Base-by-base conservation (phyloP, 2,113 vertebrate genomes). In the Daubentonia madagascariensis region DNA sequence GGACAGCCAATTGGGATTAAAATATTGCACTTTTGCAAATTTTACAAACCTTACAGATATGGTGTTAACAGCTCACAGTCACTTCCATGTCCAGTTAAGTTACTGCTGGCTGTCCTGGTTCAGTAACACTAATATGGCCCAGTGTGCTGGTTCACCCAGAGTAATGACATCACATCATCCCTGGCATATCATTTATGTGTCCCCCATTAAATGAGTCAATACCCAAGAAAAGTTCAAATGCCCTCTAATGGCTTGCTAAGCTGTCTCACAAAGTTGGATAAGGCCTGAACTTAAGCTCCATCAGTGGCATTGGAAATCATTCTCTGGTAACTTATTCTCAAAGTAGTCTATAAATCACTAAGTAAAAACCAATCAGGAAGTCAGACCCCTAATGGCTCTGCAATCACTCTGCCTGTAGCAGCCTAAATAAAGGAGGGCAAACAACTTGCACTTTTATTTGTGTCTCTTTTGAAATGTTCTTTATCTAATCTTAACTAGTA, bases 291-390 rank as follows among this genome's bases (percentile, higher is more conserved):
- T 87, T 80, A 86, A 76, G 28, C 32, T 89, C 50, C 37, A 23
- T 45, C 54, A 59, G n/a, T 85, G 45, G 40, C 3, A 28, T 5
- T 80, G 59, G 80, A 97, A 96, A 88, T 88, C 40, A 17, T 73
- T 94, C 75, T 61, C n/a, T 78, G 40, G 35, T 89, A 63, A 76
- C 72, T 45, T 90, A 37, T 52, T 70, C 54, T 72, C 68, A 9
- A 2, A 96, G 30, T 48, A 40, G 32, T 72, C 43, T 70, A 48
- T 72, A 97, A 80, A 76, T 87, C 75, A 72, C 10, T 32, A 57
- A 63, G 6, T 95, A 94, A 97, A 93, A 93, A 45, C 17, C 22
- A 85, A 32, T 83, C 10, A 22, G 65, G 91, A 96, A 79, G 43
- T 43, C 40, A 79, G 10, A 68, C 1, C 12, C 30, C 43, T 65